Conservation (phyloP, 1,140 invertebrate species). For the Drosophila parabipectinata region DNA sequence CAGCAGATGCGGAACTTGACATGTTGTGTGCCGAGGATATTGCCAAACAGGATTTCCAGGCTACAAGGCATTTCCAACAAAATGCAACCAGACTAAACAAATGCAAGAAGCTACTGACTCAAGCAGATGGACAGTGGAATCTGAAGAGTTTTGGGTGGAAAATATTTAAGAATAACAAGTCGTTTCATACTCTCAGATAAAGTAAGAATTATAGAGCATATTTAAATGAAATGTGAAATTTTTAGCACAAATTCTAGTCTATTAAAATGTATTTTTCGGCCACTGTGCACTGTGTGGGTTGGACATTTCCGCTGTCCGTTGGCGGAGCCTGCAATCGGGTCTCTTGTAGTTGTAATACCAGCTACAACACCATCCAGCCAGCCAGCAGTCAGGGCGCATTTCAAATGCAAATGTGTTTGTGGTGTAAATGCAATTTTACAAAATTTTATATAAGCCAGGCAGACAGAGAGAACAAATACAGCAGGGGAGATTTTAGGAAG, state of each 20-base stretch:
- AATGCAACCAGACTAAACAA: slow-evolving; percentile 60
- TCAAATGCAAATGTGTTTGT: slow-evolving; percentile 82
- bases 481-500: background rate
- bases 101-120: slow-evolving; percentile 28
- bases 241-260: too few species aligned
- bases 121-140: slow-evolving; percentile 44
- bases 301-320: slow-evolving; percentile 37
- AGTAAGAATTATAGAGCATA: too few species aligned
- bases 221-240: too few species aligned
- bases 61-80: slow-evolving; percentile 64
- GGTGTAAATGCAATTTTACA: slow-evolving; percentile 83
- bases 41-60: slow-evolving; percentile 78
- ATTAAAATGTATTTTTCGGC: background rate
- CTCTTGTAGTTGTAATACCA: slow-evolving; percentile 64
- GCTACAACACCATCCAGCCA: slow-evolving; percentile 21
- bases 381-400: slow-evolving; percentile 49
- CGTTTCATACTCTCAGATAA: background rate
- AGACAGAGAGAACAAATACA: slow-evolving; percentile 12
- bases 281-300: slow-evolving; percentile 22
- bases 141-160: background rate
- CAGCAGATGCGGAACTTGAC: slow-evolving; percentile 30
- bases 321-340: slow-evolving; percentile 52
- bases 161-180: background rate
- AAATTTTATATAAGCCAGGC: slow-evolving; percentile 77
- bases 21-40: slow-evolving; percentile 59